Percentiles rank a stretch among this genome's conserved stretches.
Conservation (phyloP, 2,113 vertebrate species). For the Toxotes chatareus region DNA sequence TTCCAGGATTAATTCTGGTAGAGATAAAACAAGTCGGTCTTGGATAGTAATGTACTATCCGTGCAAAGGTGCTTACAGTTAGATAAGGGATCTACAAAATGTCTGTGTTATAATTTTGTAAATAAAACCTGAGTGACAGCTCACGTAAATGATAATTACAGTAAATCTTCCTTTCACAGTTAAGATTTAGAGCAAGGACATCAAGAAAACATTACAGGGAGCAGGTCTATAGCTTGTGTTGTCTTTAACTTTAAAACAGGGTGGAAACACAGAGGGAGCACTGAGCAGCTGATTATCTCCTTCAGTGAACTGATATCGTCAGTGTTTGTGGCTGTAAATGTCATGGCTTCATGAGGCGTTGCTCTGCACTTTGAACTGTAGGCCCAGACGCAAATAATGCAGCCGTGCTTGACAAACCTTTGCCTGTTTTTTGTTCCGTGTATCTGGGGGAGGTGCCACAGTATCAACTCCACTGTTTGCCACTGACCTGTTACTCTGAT, state of each 20-base stretch:
- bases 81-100: too few relatives aligned
- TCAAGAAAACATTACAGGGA: not conserved
- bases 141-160: not conserved
- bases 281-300: conserved; percentile 1
- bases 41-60: not conserved
- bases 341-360: not conserved
- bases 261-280: conserved; percentile 7
- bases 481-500: not conserved
- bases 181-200: not conserved
- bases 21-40: not conserved
- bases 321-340: not conserved
- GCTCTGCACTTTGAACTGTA: conserved; percentile 42
- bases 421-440: not conserved
- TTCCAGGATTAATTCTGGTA: not conserved
- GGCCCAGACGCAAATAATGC: not conserved
- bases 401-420: not conserved
- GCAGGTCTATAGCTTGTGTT: not conserved
- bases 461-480: conserved; percentile 15
- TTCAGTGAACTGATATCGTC: not conserved
- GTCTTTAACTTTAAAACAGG: not conserved
- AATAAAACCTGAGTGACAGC: not conserved
- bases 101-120: not conserved
- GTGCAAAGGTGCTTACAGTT: not conserved
- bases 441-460: not conserved
- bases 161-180: not conserved